Evolutionary conservation across 2,888 invertebrate genomes (phyloP).

Genomic region (Priocnemis perturbator): DNA sequence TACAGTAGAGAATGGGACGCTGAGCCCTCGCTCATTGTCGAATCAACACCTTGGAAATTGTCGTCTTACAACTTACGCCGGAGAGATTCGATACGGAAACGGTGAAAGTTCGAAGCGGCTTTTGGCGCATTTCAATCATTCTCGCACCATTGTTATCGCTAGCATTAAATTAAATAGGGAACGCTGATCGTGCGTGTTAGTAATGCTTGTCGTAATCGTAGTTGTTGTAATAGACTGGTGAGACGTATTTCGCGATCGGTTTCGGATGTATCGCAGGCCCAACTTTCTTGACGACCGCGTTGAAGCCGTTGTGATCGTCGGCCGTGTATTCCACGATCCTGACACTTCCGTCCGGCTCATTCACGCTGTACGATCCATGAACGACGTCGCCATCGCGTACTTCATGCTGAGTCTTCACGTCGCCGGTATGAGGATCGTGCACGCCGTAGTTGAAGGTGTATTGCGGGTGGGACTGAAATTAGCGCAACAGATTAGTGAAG

Average conservation of each 20-base stretch:
- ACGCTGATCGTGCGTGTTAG: constrained; percentile 20
- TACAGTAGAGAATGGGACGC: too few relatives aligned
- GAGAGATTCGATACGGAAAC: too few relatives aligned
- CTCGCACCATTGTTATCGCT: too few relatives aligned
- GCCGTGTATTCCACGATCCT: constrained; percentile 72
- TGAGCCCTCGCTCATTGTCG: too few relatives aligned
- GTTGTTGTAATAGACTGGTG: constrained; percentile 61
- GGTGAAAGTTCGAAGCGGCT: too few relatives aligned
- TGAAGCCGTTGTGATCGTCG: constrained; percentile 72
- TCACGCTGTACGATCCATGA: constrained; percentile 72
- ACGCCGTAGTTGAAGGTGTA: constrained; percentile 73
- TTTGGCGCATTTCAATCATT: too few relatives aligned
- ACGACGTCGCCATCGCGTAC: constrained; percentile 73
- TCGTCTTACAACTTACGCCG: too few relatives aligned
- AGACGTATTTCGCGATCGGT: constrained; percentile 63
- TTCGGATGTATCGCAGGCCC: constrained; percentile 68
- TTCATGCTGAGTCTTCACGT: constrained; percentile 72
- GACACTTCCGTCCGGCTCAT: constrained; percentile 73
- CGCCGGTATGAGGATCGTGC: constrained; percentile 72
- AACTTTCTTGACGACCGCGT: constrained; percentile 72
- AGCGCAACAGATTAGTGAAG: too few relatives aligned
- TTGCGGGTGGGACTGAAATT: constrained; percentile 68
- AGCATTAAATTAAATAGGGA: too few relatives aligned
- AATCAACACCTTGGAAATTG: too few relatives aligned
- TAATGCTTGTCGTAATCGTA: constrained; percentile 65